Percentiles rank a stretch among this genome's conserved stretches.
Evolutionary conservation across 2,113 vertebrate species (phyloP).

Genomic region (Syngnathus typhle): DNA sequence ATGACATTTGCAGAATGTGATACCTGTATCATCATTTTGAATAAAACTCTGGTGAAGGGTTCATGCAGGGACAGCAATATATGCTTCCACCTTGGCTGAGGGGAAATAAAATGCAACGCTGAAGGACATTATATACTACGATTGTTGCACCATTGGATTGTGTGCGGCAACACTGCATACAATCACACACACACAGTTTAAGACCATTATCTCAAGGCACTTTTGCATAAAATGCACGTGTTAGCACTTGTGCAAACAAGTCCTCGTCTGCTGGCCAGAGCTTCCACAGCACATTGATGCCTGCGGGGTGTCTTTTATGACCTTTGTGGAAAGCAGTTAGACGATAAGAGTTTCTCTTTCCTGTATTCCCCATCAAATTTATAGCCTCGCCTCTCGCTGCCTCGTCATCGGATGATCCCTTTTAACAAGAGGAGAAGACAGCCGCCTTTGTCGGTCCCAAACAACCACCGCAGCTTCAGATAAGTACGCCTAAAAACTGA

Average conservation of each 20-base stretch:
- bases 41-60: slow-evolving; percentile 18
- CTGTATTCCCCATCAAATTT: slow-evolving; percentile 29
- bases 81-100: slow-evolving; percentile 21
- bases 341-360: slow-evolving; percentile 24
- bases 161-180: slow-evolving; percentile 14
- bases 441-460: slow-evolving; percentile 31
- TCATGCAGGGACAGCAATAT: slow-evolving; percentile 26
- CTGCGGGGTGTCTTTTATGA: slow-evolving; percentile 23
- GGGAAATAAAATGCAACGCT: slow-evolving; percentile 36
- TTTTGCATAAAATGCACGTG: slow-evolving; percentile 42
- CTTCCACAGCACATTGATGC: slow-evolving; percentile 31
- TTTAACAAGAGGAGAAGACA: slow-evolving; percentile 31
- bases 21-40: slow-evolving; percentile 39
- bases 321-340: slow-evolving; percentile 28
- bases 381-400: slow-evolving; percentile 6
- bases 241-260: slow-evolving; percentile 20
- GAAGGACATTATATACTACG: slow-evolving; percentile 17
- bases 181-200: slow-evolving; percentile 33
- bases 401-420: slow-evolving; percentile 32
- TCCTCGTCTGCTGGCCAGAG: slow-evolving; percentile 38
- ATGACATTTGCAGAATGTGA: slow-evolving; percentile 21
- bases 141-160: slow-evolving; percentile 28
- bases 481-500: slow-evolving; percentile 1
- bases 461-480: slow-evolving; percentile 2
- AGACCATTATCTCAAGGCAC: slow-evolving; percentile 53